Conservation (phyloP, 2,113 vertebrate species). For the Pan paniscus region DNA sequence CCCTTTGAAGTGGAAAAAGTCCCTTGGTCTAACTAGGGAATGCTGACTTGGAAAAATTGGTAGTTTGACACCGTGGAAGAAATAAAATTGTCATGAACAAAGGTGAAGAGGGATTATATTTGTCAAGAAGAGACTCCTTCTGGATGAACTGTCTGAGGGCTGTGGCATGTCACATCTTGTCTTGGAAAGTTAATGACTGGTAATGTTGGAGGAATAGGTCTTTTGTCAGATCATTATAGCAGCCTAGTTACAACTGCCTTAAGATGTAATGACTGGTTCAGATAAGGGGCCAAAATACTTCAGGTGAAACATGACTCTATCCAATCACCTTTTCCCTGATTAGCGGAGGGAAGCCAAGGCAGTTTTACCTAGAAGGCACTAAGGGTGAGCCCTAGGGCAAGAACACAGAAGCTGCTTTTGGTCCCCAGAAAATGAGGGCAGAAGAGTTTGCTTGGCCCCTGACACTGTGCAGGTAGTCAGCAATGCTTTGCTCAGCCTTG, state of each 20-base stretch:
- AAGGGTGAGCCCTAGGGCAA: not conserved
- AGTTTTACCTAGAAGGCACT: constrained; percentile 45
- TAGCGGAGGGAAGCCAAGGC: not conserved
- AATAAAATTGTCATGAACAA: constrained; percentile 72
- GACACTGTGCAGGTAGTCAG: not conserved
- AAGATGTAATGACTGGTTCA: constrained; percentile 54
- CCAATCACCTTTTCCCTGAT: constrained; percentile 8
- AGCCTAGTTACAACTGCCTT: constrained; percentile 55
- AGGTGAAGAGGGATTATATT: constrained; percentile 72
- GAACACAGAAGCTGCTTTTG: constrained; percentile 16
- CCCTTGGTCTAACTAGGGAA: constrained; percentile 13
- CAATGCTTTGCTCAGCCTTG: not conserved
- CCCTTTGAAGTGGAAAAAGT: constrained; percentile 8
- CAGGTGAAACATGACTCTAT: constrained; percentile 57
- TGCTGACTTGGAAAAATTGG: constrained; percentile 54
- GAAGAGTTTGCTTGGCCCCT: constrained; percentile 21
- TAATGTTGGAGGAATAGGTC: constrained; percentile 70
- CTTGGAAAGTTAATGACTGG: constrained; percentile 69
- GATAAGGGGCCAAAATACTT: constrained; percentile 56
- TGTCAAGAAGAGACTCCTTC: constrained; percentile 64
- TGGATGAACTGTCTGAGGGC: constrained; percentile 67
- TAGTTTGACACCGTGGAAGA: constrained; percentile 46
- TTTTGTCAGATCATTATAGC: constrained; percentile 73
- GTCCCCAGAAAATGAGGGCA: constrained; percentile 13
- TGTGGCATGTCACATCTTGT: constrained; percentile 63